Percentiles rank a stretch among this genome's conserved stretches.
Conservation (phyloP, 2,888 invertebrate species). For the Drosophila vallismaia region DNA sequence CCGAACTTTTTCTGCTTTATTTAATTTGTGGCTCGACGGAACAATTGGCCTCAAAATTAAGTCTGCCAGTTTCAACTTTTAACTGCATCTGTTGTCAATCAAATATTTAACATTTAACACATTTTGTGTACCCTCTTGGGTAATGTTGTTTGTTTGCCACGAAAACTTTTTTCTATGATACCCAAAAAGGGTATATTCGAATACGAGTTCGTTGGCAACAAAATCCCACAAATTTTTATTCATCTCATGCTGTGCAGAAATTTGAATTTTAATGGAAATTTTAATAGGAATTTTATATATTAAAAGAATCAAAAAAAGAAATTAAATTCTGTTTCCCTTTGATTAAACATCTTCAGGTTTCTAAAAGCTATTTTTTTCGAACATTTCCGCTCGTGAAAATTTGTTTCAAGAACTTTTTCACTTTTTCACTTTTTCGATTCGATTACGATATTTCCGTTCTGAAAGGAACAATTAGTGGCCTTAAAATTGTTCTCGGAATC, state of each 20-base stretch:
- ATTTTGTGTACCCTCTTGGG: conserved; percentile 13
- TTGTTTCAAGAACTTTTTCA: conserved; percentile 3
- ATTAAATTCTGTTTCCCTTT: conserved; percentile 51
- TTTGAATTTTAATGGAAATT: conserved; percentile 7
- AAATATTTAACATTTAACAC: conserved; percentile 44
- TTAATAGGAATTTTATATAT: conserved; percentile 13
- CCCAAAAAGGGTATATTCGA: not conserved
- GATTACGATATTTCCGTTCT: conserved; percentile 18
- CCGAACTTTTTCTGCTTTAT: conserved; percentile 21
- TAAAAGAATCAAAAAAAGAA: conserved; percentile 4
- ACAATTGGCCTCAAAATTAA: conserved; percentile 30
- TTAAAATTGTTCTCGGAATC: conserved; percentile 19
- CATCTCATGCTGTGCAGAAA: conserved; percentile 22
- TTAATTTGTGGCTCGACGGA: conserved; percentile 22
- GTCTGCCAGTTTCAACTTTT: conserved; percentile 9
- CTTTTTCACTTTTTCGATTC: conserved; percentile 5
- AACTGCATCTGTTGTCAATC: conserved; percentile 26
- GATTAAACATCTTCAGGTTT: not conserved
- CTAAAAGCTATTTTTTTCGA: conserved; percentile 26
- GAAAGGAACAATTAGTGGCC: conserved; percentile 18
- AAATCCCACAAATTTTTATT: not conserved
- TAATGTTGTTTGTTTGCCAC: conserved; percentile 1
- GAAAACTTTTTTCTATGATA: not conserved
- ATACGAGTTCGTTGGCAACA: not conserved
- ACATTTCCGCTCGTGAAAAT: not conserved